A percentile compares a stretch with the other conserved stretches of the same genome.
Conservation (phyloP, 2,888 invertebrate species). For the Anagyrus pseudococci region DNA sequence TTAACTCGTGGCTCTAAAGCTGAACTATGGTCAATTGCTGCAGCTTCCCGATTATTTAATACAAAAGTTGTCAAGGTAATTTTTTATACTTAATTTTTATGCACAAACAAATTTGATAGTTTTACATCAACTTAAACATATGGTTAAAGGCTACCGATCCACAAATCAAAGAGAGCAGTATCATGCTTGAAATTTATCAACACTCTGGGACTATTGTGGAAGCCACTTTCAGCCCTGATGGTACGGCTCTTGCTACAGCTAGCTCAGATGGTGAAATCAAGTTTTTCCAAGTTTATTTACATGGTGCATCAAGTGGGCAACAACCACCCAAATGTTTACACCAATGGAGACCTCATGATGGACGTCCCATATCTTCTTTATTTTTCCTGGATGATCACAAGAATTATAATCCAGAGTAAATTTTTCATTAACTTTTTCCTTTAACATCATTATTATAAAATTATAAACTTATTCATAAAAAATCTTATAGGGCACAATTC, state of each 20-base stretch:
- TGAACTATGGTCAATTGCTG: slow-evolving; percentile 58
- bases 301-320: slow-evolving; percentile 58
- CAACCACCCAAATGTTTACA: slow-evolving; percentile 82
- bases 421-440: neutral
- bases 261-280: slow-evolving; percentile 88
- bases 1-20: slow-evolving; percentile 79
- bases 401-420: slow-evolving; percentile 77
- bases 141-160: slow-evolving; percentile 49
- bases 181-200: slow-evolving; percentile 66
- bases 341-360: slow-evolving; percentile 92
- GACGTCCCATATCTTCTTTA: slow-evolving; percentile 85
- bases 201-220: slow-evolving; percentile 76
- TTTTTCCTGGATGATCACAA: slow-evolving; percentile 94
- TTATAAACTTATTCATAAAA: slow-evolving; percentile 16
- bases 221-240: slow-evolving; percentile 92
- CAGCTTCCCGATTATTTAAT: slow-evolving; percentile 49
- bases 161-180: slow-evolving; percentile 49
- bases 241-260: slow-evolving; percentile 91
- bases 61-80: no score
- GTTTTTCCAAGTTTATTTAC: slow-evolving; percentile 88
- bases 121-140: slow-evolving; percentile 17
- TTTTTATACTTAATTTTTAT: no score
- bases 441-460: slow-evolving; percentile 5
- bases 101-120: slow-evolving; percentile 5
- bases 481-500: slow-evolving; percentile 71